phyloP scores from a whole-genome alignment of 1,140 invertebrate genomes.

The Nixonia krombeini region DNA sequence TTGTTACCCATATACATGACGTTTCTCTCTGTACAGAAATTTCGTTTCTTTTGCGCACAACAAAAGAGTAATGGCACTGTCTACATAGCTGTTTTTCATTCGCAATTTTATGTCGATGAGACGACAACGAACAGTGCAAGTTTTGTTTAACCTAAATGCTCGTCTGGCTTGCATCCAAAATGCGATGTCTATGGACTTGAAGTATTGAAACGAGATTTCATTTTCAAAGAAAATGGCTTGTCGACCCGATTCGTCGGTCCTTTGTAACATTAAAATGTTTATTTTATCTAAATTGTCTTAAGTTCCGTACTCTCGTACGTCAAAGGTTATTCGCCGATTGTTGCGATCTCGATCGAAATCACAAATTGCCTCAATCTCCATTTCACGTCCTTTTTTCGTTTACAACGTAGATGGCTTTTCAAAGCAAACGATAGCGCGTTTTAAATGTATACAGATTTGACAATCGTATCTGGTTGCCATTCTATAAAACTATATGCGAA shows the following conservation, averaged over 20 bases:
- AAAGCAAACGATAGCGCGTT: neutral
- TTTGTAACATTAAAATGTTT: conserved; percentile 38
- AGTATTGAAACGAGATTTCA: conserved; percentile 45
- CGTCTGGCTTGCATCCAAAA: conserved; percentile 41
- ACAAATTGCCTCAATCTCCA: conserved; percentile 10
- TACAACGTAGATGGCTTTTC: no score
- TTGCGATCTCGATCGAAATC: conserved; percentile 5
- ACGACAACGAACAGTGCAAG: conserved; percentile 19
- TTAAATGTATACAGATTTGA: no score
- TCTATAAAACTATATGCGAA: no score
- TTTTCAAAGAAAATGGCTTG: conserved; percentile 43
- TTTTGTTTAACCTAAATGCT: conserved; percentile 49
- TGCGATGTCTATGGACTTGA: conserved; percentile 22
- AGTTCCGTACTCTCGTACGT: conserved; percentile 15
- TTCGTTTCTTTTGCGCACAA: no score
- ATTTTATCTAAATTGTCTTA: conserved; percentile 38
- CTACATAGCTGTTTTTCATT: conserved; percentile 12
- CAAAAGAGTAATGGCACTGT: no score
- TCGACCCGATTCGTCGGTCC: conserved; percentile 8
- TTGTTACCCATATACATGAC: no score
- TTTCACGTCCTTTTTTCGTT: conserved; percentile 5
- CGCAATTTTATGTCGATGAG: conserved; percentile 29
- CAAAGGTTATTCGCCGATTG: conserved; percentile 22
- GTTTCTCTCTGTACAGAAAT: no score
- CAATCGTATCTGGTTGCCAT: no score